Percentiles rank a stretch among this genome's conserved stretches.
Evolutionary conservation across 2,797 vertebrate species (phyloP).

Genomic region (Typhlichthys subterraneus): DNA sequence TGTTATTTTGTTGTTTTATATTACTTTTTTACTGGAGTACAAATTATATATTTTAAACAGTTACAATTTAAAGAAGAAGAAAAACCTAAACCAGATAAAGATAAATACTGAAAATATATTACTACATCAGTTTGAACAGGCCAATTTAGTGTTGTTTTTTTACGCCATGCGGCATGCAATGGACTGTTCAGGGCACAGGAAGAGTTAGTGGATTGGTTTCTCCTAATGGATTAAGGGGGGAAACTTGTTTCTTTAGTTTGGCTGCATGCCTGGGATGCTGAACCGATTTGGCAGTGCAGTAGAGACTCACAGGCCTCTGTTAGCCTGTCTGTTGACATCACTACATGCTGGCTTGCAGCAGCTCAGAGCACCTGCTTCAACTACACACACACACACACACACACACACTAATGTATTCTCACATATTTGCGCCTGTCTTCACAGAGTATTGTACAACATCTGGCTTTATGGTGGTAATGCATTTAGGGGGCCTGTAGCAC

Average conservation of each 20-base stretch:
- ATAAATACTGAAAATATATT: too few relatives aligned
- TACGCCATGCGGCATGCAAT: constrained; percentile 3
- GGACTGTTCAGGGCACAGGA: constrained; percentile 11
- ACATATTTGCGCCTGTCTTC: not conserved
- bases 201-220: constrained; percentile 32
- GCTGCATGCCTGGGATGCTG: constrained; percentile 32
- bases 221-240: constrained; percentile 33
- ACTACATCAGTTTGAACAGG: too few relatives aligned
- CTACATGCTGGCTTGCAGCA: constrained; percentile 3
- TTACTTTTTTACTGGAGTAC: too few relatives aligned
- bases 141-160: constrained; percentile 2
- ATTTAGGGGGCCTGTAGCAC: constrained; percentile 8
- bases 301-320: constrained; percentile 20
- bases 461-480: not conserved
- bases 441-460: constrained; percentile 4
- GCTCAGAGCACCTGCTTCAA: constrained; percentile 30
- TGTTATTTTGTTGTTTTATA: too few relatives aligned
- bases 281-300: constrained; percentile 33
- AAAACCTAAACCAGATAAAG: too few relatives aligned
- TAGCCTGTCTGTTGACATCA: constrained; percentile 36
- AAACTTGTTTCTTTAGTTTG: constrained; percentile 47
- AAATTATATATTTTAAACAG: too few relatives aligned
- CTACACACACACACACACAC: constrained; percentile 11
- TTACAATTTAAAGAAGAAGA: too few relatives aligned
- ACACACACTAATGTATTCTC: not conserved